These are phyloP conservation scores for Eulacestoma nigropectus DNA, from an alignment of 2,113 vertebrate species.

Conservation along the genomic window DNA sequence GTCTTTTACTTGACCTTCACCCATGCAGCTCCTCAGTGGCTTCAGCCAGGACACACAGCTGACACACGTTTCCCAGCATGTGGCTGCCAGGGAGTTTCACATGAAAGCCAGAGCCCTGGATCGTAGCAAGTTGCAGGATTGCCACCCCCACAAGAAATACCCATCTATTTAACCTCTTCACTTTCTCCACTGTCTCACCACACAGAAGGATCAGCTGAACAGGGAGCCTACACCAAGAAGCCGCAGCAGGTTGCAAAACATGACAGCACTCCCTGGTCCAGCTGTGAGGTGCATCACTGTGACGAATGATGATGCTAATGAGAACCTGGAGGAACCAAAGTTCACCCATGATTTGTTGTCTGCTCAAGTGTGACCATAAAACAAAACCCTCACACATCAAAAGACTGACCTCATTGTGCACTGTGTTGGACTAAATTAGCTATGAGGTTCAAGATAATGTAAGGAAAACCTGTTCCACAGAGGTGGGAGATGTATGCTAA, in stretches of 20 bases:
- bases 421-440: neutral
- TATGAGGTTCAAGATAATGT: neutral
- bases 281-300: rapidly evolving
- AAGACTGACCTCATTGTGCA: neutral
- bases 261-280: rapidly evolving
- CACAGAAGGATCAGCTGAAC: neutral
- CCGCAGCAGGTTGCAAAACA: neutral
- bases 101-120: neutral
- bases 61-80: rapidly evolving
- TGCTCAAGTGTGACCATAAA: conserved; percentile 7
- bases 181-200: neutral
- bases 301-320: neutral
- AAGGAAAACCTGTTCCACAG: neutral
- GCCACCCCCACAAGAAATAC: neutral
- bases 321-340: neutral
- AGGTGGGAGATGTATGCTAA: neutral
- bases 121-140: neutral
- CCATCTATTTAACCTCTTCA: neutral
- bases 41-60: neutral
- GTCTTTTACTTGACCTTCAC: neutral
- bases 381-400: neutral
- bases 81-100: rapidly evolving
- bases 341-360: neutral
- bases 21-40: neutral
- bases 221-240: neutral